Evolutionary conservation across 2,888 invertebrate genomes (phyloP).

Genomic region (Xestia c-nigrum): DNA sequence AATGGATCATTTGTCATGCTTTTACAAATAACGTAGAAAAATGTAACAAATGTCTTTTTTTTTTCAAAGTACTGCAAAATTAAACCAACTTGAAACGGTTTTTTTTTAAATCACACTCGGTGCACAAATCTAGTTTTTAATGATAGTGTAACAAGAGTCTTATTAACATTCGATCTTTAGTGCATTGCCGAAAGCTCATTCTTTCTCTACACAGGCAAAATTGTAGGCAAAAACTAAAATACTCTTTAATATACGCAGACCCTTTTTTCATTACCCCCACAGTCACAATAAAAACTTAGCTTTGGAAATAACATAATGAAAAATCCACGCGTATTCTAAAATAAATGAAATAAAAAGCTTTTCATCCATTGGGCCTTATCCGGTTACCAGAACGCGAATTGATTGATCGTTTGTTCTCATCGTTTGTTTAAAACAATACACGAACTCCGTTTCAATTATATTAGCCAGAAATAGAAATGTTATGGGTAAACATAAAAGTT

Average conservation of each 20-base stretch:
- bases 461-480: constrained; percentile 63
- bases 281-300: neutral
- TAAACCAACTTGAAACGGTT: neutral
- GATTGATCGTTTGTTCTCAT: constrained; percentile 33
- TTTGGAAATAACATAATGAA: neutral
- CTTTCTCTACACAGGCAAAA: neutral
- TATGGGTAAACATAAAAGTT: constrained; percentile 61
- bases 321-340: neutral
- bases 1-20: neutral
- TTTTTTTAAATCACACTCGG: neutral
- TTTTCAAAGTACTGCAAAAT: neutral
- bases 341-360: constrained; percentile 19
- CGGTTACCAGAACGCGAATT: constrained; percentile 16
- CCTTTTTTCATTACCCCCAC: neutral
- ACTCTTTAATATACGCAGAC: neutral
- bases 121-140: neutral
- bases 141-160: neutral
- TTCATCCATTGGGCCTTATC: constrained; percentile 12
- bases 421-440: constrained; percentile 57
- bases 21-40: neutral
- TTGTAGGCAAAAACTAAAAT: neutral
- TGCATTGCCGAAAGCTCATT: neutral
- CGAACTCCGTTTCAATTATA: constrained; percentile 45
- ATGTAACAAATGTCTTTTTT: neutral
- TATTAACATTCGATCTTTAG: neutral